These are phyloP conservation scores for Trypoxylon attenuatum DNA, from an alignment of 2,888 invertebrate genomes.

Conservation along the genomic window DNA sequence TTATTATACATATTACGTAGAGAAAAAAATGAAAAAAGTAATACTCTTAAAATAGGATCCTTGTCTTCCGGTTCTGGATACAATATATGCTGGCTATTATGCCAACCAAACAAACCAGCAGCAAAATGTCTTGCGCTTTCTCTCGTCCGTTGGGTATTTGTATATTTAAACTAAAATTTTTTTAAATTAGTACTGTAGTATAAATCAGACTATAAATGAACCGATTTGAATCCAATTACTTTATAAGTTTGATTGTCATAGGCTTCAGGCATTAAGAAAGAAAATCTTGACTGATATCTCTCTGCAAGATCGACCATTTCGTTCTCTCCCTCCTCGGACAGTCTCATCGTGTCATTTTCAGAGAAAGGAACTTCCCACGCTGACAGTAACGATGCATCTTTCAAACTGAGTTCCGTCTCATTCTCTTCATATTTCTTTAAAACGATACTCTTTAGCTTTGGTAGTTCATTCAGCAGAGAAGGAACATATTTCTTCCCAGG, in stretches of 20 bases:
- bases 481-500: constrained; percentile 79
- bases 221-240: constrained; percentile 68
- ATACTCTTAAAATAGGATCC: constrained; percentile 83
- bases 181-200: neutral
- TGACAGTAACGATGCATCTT: constrained; percentile 75
- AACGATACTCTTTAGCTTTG: constrained; percentile 77
- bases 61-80: constrained; percentile 80
- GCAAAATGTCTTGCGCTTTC: constrained; percentile 86
- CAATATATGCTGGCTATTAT: constrained; percentile 78
- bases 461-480: constrained; percentile 76
- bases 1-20: neutral
- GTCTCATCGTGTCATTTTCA: constrained; percentile 77
- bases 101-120: constrained; percentile 84
- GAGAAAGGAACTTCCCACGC: constrained; percentile 79
- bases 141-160: constrained; percentile 84
- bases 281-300: constrained; percentile 84
- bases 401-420: constrained; percentile 74
- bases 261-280: constrained; percentile 78
- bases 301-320: constrained; percentile 85
- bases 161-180: constrained; percentile 82
- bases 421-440: constrained; percentile 75
- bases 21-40: constrained; percentile 5
- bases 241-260: constrained; percentile 80
- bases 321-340: constrained; percentile 85
- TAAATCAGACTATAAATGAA: neutral